Evolutionary conservation across 1,140 invertebrate species (phyloP).

Genomic region (Brachionus rubens): DNA sequence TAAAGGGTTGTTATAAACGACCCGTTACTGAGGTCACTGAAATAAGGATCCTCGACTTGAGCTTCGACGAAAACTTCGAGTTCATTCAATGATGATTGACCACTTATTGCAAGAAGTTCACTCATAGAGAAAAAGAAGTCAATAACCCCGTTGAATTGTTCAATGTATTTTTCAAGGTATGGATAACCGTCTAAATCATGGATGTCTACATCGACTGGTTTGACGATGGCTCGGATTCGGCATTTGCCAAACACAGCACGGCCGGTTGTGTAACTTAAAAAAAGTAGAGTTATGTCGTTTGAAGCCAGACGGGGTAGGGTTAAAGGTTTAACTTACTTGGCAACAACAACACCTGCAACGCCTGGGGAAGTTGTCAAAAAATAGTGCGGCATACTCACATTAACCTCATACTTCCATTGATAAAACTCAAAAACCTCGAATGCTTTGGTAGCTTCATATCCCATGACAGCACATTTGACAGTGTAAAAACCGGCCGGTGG

Average conservation of each 20-base stretch:
- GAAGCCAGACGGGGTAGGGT: no score
- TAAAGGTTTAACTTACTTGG: constrained; percentile 72
- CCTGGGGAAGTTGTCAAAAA: no score
- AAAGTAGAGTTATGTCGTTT: not conserved
- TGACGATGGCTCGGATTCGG: constrained; percentile 70
- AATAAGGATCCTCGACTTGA: constrained; percentile 80
- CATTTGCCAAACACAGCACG: constrained; percentile 70
- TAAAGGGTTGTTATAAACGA: constrained; percentile 80
- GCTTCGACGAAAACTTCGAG: constrained; percentile 71
- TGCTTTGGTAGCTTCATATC: constrained; percentile 47
- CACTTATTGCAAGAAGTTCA: constrained; percentile 63
- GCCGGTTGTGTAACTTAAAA: constrained; percentile 60
- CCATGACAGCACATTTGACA: constrained; percentile 73
- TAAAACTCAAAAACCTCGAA: constrained; percentile 60
- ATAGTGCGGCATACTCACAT: no score
- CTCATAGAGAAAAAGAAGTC: constrained; percentile 77
- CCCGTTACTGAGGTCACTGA: constrained; percentile 76
- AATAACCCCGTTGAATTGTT: constrained; percentile 74
- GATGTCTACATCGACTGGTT: constrained; percentile 47
- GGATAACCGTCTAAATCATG: constrained; percentile 43
- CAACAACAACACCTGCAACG: constrained; percentile 78
- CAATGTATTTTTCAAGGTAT: constrained; percentile 21
- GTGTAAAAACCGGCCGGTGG: constrained; percentile 87
- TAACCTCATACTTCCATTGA: no score
- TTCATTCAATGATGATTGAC: constrained; percentile 69